These are phyloP conservation scores for Planococcus citri DNA, from an alignment of 1,140 invertebrate genomes.

Conservation along the genomic window DNA sequence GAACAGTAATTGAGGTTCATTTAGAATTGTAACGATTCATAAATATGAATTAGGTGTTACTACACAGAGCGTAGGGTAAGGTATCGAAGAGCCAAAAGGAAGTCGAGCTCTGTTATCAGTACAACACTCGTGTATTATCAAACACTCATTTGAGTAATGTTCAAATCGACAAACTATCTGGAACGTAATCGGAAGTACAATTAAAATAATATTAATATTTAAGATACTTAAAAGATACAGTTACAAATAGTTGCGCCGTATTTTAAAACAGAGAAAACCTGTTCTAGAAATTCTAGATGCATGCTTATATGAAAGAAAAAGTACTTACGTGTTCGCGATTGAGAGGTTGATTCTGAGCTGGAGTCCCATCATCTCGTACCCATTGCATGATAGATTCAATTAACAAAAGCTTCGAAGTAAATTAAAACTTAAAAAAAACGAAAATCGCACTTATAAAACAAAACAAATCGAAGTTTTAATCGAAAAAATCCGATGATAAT, in stretches of 20 bases:
- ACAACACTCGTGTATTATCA: too few relatives aligned
- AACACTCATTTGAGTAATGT: neutral
- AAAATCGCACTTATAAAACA: neutral
- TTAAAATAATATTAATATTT: neutral
- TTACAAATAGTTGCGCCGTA: neutral
- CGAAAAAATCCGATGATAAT: neutral
- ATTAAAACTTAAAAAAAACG: neutral
- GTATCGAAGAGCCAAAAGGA: neutral
- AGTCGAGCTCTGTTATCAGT: neutral
- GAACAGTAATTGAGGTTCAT: too few relatives aligned
- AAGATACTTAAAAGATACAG: neutral
- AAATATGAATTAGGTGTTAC: too few relatives aligned
- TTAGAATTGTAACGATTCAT: too few relatives aligned
- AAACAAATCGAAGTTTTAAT: neutral
- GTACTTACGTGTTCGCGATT: slow-evolving; percentile 15
- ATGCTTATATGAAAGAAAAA: slow-evolving; percentile 1
- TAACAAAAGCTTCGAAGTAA: neutral
- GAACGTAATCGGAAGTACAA: neutral
- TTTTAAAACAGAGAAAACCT: neutral
- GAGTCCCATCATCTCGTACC: neutral
- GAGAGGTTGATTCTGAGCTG: neutral
- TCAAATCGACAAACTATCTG: neutral
- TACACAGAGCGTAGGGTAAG: too few relatives aligned
- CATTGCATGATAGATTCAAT: slow-evolving; percentile 11
- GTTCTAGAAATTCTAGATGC: slow-evolving; percentile 3